Percentiles rank a stretch among this genome's conserved stretches.
phyloP scores from a whole-genome alignment of 2,888 invertebrate genomes.

The Parapristionchus giblindavisi region DNA sequence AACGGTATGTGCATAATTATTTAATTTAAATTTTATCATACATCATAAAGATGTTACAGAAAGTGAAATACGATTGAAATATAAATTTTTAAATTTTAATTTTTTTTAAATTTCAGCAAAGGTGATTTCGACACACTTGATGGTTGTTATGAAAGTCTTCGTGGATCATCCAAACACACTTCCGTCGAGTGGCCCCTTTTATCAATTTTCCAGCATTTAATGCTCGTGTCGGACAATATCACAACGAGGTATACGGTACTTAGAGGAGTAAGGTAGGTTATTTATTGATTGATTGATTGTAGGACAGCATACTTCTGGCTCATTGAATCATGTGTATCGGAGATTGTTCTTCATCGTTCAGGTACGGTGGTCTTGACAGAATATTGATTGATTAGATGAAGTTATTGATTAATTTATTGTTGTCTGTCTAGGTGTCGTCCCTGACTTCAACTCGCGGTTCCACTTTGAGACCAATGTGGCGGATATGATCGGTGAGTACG shows the following conservation, averaged over 20 bases:
- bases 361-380: constrained; percentile 12
- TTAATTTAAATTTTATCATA: no score
- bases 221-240: constrained; percentile 52
- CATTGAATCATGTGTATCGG: constrained; percentile 53
- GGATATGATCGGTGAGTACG: constrained; percentile 50
- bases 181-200: constrained; percentile 49
- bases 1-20: constrained; percentile 43
- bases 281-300: no score
- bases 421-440: constrained; percentile 54
- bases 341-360: constrained; percentile 55
- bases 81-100: no score
- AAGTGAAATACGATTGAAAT: no score
- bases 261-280: background rate
- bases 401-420: background rate
- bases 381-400: background rate
- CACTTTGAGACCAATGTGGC: constrained; percentile 51
- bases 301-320: constrained; percentile 56
- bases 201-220: constrained; percentile 53
- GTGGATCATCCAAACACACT: constrained; percentile 44
- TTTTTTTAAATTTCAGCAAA: constrained; percentile 40
- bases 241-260: constrained; percentile 40
- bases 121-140: constrained; percentile 55
- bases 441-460: constrained; percentile 48
- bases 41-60: no score
- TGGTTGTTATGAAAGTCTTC: constrained; percentile 52